Evolutionary conservation across 2,113 vertebrate species (phyloP).

Genomic region (Myocastor coypus): DNA sequence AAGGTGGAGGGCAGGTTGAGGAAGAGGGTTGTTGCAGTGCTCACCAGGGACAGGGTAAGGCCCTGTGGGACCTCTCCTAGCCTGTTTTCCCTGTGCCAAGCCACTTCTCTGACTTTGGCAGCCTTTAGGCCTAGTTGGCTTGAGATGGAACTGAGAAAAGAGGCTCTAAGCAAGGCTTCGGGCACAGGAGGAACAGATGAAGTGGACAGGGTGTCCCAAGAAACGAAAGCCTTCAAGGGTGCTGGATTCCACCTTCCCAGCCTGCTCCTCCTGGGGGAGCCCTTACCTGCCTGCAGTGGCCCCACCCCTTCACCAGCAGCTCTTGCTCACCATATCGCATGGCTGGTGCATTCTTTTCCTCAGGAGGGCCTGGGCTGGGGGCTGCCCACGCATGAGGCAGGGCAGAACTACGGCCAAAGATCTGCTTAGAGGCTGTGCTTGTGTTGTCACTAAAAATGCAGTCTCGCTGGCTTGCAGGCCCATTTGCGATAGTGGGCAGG

Average conservation of each 20-base stretch:
- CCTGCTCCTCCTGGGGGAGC: not conserved
- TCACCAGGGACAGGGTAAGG: not conserved
- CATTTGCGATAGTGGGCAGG: not conserved
- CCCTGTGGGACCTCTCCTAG: not conserved
- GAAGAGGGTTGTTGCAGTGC: not conserved
- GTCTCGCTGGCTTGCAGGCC: not conserved
- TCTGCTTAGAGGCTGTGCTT: not conserved
- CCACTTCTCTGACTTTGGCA: not conserved
- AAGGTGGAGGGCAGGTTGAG: not conserved
- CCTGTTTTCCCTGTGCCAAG: not conserved
- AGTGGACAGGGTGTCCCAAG: not conserved
- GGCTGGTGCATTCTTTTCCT: too few species aligned
- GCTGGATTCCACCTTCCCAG: not conserved
- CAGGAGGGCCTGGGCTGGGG: not conserved
- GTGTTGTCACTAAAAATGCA: fast-evolving
- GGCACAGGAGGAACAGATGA: not conserved
- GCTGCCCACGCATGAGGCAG: not conserved
- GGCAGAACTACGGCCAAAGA: not conserved
- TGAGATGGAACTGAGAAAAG: not conserved
- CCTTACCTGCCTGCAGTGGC: not conserved
- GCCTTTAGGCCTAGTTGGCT: not conserved
- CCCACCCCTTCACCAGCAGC: not conserved
- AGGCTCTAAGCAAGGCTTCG: not conserved
- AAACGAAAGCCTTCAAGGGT: not conserved
- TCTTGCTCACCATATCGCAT: not conserved